These are phyloP conservation scores for Copidosoma aretas DNA, from an alignment of 2,888 invertebrate genomes.

Conservation along the genomic window DNA sequence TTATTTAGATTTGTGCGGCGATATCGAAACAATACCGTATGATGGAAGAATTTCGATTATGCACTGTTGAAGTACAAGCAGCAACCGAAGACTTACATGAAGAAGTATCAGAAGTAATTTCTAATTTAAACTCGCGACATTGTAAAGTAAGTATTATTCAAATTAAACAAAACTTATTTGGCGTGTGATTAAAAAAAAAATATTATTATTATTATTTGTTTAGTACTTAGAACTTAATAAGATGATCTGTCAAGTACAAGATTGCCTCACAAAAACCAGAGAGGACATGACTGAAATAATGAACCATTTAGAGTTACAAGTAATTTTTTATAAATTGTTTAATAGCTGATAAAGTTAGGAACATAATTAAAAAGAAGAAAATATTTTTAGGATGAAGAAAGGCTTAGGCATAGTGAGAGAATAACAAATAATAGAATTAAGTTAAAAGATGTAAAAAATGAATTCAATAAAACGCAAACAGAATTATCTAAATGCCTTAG, in stretches of 20 bases:
- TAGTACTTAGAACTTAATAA: conserved; percentile 52
- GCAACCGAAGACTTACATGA: conserved; percentile 57
- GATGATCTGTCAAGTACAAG: conserved; percentile 49
- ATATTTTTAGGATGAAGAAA: conserved; percentile 52
- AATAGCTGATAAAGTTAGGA: too few species aligned
- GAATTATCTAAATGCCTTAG: conserved; percentile 45
- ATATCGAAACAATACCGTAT: conserved; percentile 53
- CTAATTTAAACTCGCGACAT: conserved; percentile 52
- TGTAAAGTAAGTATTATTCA: conserved; percentile 49
- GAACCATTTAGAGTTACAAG: conserved; percentile 52
- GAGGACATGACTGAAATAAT: conserved; percentile 50
- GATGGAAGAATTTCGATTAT: conserved; percentile 58
- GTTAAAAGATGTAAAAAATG: conserved; percentile 57
- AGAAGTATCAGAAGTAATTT: conserved; percentile 51
- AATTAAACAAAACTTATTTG: conserved; percentile 12
- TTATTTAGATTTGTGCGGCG: conserved; percentile 38
- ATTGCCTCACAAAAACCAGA: conserved; percentile 49
- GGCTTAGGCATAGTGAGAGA: conserved; percentile 48
- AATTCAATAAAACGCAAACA: conserved; percentile 52
- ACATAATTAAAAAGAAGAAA: neutral
- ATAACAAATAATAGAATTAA: conserved; percentile 49
- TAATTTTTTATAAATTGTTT: conserved; percentile 32
- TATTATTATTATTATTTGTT: conserved; percentile 29
- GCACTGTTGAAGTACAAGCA: conserved; percentile 57
- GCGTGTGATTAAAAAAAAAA: too few species aligned